Evolutionary conservation across 2,113 vertebrate genomes (phyloP).

Genomic region (Stercorarius parasiticus): DNA sequence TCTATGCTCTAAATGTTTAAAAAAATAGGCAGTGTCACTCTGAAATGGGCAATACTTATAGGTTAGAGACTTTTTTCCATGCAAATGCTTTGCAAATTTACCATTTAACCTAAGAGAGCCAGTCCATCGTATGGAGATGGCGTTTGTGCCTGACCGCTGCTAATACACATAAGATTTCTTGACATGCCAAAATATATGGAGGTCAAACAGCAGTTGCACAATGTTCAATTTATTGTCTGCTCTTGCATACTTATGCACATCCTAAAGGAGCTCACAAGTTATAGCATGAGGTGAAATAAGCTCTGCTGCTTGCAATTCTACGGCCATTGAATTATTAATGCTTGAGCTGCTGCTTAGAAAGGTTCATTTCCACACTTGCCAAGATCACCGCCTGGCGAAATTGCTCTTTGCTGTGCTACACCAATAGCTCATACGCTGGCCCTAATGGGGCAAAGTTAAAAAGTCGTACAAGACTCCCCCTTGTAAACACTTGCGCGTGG

Average conservation of each 20-base stretch:
- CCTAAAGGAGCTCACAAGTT: neutral
- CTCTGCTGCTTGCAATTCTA: neutral
- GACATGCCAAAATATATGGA: neutral
- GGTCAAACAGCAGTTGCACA: neutral
- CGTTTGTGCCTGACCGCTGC: neutral
- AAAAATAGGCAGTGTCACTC: neutral
- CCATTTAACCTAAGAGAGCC: neutral
- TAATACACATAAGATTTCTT: neutral
- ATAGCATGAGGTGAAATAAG: neutral
- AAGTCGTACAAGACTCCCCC: neutral
- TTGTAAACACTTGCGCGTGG: neutral
- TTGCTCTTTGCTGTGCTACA: neutral
- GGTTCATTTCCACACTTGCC: neutral
- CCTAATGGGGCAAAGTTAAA: slow-evolving; percentile 18
- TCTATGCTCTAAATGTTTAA: neutral
- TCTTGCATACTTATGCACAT: neutral
- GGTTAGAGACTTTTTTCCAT: neutral
- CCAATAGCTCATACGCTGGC: neutral
- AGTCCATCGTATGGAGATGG: neutral
- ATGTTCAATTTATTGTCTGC: neutral
- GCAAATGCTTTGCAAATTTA: neutral
- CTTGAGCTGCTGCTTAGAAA: neutral
- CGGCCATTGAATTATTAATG: neutral
- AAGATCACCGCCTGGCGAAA: neutral
- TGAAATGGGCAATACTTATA: neutral